phyloP scores from a whole-genome alignment of 2,888 invertebrate species.

The Priocnemis perturbator region DNA sequence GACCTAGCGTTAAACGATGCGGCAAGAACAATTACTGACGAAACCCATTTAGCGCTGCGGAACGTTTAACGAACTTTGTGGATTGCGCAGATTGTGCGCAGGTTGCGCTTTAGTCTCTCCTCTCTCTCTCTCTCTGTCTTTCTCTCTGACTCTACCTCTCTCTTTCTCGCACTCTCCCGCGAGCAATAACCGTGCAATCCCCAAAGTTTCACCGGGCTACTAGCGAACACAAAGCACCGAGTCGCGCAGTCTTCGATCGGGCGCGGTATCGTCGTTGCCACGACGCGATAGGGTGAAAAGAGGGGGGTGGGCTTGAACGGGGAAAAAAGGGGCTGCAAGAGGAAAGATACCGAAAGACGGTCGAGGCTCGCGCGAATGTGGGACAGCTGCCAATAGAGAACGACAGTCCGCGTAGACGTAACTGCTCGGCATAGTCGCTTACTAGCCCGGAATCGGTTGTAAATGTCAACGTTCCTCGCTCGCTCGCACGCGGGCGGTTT shows the following conservation, averaged over 20 bases:
- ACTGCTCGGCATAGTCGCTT: constrained; percentile 6
- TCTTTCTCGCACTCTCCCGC: not conserved
- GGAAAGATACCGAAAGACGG: constrained; percentile 13
- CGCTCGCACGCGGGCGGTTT: not conserved
- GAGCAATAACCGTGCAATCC: constrained; percentile 15
- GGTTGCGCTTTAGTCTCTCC: constrained; percentile 12
- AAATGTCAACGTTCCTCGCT: not conserved
- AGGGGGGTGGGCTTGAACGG: not conserved
- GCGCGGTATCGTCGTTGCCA: not conserved
- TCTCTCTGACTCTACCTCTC: constrained; percentile 3
- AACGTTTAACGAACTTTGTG: no score
- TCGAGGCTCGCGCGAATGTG: constrained; percentile 41
- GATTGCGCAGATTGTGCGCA: no score
- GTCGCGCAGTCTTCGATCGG: not conserved
- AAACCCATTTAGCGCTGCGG: not conserved
- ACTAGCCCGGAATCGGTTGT: constrained; percentile 1
- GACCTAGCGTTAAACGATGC: constrained; percentile 34
- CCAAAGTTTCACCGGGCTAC: constrained; percentile 34
- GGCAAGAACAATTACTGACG: constrained; percentile 46
- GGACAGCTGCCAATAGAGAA: constrained; percentile 55
- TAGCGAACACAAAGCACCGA: constrained; percentile 32
- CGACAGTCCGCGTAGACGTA: constrained; percentile 40
- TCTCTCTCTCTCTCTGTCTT: constrained; percentile 21
- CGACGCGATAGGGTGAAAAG: not conserved
- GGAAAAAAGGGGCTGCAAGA: not conserved